Base-by-base conservation (phyloP, 2,888 invertebrate genomes). In the Synergus itoensis region DNA sequence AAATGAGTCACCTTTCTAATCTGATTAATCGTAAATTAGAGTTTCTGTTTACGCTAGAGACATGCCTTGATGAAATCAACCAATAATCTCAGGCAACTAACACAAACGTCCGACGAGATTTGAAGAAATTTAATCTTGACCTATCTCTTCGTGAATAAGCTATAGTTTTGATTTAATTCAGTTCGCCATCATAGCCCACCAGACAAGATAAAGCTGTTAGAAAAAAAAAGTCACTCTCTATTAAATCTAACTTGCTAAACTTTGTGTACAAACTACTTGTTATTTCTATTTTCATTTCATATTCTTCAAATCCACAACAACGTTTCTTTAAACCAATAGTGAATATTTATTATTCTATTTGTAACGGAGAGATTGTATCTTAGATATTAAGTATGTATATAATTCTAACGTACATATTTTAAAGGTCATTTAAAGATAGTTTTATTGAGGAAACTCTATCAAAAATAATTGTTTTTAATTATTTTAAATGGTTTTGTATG, bases 401-500 rank as follows among this genome's bases (percentile, higher is more conserved):
- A 28, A 28, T 28, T 28, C 28, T 28, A 28, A 28, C 2, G 28
- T 36, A 7, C 5, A 36, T 36, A 5, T 36, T 36, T 36, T 36
- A 36, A 36, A 36, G 5, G 5, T 36, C 5, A 36, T 36, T 36
- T 36, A 36, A 36, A 36, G 4, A 36, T 36, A 5, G 5, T 36
- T 36, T 36, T 36, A 36, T 36, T 36, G 36, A 36, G 36, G 36
- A 36, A 36, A 36, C 36, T 36, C 5, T 0, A 36, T 36, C 5
- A 5, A 36, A 36, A 36, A 36, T 36, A 36, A 48, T 48, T 48
- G n/a, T 16, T 48, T 48, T 16, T 16, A 4, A 48, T 48, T 12
- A 48, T 4, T 63, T 79, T 73, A 41, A 63, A 64, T 78, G 73
- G 77, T 79, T 81, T 64, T 77, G 57, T 69, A 57, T 73, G 21